Conservation (phyloP, 2,113 vertebrate species). For the Camarhynchus parvulus region DNA sequence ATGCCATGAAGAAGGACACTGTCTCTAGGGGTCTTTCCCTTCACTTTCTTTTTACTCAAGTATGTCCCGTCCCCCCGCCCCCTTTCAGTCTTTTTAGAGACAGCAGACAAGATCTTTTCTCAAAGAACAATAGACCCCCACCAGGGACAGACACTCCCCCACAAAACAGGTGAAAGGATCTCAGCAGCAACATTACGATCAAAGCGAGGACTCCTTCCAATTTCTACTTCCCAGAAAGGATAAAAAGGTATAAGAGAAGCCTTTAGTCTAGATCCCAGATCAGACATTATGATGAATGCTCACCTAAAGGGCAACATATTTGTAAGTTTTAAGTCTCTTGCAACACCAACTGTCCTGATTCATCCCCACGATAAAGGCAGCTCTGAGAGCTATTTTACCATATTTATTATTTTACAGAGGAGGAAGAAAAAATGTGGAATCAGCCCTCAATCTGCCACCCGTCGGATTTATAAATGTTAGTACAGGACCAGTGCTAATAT, state of each 20-base stretch:
- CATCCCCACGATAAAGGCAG: slow-evolving; percentile 76
- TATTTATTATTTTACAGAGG: slow-evolving; percentile 76
- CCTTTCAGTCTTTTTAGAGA: neutral
- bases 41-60: neutral
- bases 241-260: slow-evolving; percentile 70
- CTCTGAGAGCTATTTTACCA: slow-evolving; percentile 69
- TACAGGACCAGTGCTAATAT: slow-evolving; percentile 46
- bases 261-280: slow-evolving; percentile 63
- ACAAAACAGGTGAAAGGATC: slow-evolving; percentile 18
- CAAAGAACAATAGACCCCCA: neutral
- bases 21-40: neutral
- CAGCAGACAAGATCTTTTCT: neutral
- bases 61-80: too few species aligned
- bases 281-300: slow-evolving; percentile 75
- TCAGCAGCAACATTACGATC: slow-evolving; percentile 74
- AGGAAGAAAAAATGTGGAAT: slow-evolving; percentile 45
- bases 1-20: too few species aligned
- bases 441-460: slow-evolving; percentile 71
- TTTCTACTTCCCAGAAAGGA: slow-evolving; percentile 67
- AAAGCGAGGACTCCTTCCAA: slow-evolving; percentile 73
- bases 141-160: neutral
- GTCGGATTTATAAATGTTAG: slow-evolving; percentile 59
- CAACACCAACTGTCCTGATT: slow-evolving; percentile 78
- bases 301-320: slow-evolving; percentile 79
- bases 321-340: slow-evolving; percentile 75